phyloP scores from a whole-genome alignment of 1,140 invertebrate species.

The Pseudomyrmex flavicornis region DNA sequence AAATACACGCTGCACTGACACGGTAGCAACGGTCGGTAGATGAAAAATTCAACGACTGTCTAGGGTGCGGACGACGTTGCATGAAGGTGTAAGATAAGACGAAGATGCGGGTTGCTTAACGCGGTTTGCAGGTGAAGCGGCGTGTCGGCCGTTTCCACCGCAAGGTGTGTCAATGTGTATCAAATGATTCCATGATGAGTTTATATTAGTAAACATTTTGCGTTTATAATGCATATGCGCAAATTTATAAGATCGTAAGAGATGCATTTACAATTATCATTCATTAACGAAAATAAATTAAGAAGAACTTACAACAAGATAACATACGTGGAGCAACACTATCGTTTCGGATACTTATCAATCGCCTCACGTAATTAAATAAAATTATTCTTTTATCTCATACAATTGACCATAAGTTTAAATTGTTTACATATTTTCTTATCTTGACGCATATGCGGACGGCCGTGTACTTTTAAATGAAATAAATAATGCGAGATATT shows the following conservation, averaged over 20 bases:
- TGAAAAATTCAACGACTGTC: conserved; percentile 56
- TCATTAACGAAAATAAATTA: neutral
- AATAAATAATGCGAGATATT: conserved; percentile 48
- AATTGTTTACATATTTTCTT: neutral
- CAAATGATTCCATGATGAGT: conserved; percentile 4
- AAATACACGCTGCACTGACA: neutral
- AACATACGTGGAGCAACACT: too few species aligned
- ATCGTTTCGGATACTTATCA: too few species aligned
- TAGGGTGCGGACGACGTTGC: conserved; percentile 4
- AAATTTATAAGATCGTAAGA: conserved; percentile 7
- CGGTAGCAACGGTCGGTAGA: conserved; percentile 38
- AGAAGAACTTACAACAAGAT: neutral
- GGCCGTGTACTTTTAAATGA: conserved; percentile 42
- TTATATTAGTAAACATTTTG: neutral
- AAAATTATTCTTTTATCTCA: too few species aligned
- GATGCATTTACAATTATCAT: neutral
- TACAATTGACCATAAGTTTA: too few species aligned
- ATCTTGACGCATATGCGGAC: neutral
- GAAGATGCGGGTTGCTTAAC: conserved; percentile 62
- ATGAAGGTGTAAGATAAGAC: conserved; percentile 58
- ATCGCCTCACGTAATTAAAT: too few species aligned
- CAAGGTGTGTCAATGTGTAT: conserved; percentile 51
- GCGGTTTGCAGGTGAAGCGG: conserved; percentile 62
- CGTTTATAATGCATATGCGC: neutral
- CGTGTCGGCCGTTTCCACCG: conserved; percentile 30